Conservation (phyloP, 2,113 vertebrate genomes). For the Polypterus senegalus region DNA sequence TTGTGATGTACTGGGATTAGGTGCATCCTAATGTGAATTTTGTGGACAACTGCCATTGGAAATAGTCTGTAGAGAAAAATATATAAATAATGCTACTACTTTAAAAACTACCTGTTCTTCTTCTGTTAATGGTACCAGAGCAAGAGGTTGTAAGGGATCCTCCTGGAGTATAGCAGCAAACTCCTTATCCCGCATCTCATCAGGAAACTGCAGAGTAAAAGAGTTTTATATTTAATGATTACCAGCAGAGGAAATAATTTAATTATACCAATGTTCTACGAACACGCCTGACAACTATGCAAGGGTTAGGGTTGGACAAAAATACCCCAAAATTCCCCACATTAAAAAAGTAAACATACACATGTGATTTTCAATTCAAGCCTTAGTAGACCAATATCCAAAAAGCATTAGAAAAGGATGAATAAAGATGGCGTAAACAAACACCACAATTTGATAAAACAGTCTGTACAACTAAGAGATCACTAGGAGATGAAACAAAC, state of each 20-base stretch:
- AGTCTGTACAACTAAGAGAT: no score
- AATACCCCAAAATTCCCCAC: no score
- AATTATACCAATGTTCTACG: neutral
- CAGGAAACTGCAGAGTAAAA: slow-evolving; percentile 54
- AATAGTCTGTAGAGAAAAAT: neutral
- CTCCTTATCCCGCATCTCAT: slow-evolving; percentile 84
- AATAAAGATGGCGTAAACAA: no score
- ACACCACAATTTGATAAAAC: neutral
- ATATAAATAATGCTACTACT: neutral
- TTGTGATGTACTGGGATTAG: neutral
- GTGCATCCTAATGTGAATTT: neutral
- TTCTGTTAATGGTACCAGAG: slow-evolving; percentile 76
- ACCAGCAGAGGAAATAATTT: neutral
- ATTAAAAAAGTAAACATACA: no score
- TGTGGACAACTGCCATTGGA: neutral
- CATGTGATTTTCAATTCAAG: neutral
- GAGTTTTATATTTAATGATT: neutral
- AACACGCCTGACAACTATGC: no score
- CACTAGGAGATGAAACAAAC: neutral
- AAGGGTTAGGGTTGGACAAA: no score
- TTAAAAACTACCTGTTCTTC: slow-evolving; percentile 66
- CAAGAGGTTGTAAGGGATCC: slow-evolving; percentile 75
- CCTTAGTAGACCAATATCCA: neutral
- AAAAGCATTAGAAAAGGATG: neutral
- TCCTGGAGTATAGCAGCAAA: slow-evolving; percentile 78